A percentile compares a stretch with the other conserved stretches of the same genome.
phyloP scores from a whole-genome alignment of 2,113 vertebrate genomes.

The Aleadryas rufinucha region DNA sequence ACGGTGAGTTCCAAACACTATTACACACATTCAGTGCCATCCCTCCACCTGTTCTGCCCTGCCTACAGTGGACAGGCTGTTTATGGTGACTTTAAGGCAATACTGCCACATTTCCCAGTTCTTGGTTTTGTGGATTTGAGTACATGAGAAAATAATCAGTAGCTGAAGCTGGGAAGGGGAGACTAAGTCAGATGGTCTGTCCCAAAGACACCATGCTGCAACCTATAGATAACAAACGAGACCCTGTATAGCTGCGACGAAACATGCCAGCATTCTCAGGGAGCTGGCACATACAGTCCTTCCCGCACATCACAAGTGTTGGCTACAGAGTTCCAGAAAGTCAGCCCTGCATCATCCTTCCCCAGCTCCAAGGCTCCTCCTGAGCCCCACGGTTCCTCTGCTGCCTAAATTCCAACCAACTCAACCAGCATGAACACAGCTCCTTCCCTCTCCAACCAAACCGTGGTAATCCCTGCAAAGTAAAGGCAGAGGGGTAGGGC shows the following conservation, averaged over 20 bases:
- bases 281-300: neutral
- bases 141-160: neutral
- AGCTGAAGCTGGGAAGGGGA: neutral
- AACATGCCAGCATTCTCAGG: neutral
- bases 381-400: rapidly evolving
- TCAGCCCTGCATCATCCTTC: neutral
- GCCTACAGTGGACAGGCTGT: neutral
- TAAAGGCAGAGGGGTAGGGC: neutral
- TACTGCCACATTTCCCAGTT: neutral
- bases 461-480: neutral
- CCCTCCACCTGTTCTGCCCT: neutral
- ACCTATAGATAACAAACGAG: neutral
- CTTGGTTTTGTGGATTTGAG: neutral
- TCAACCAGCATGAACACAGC: neutral
- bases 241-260: neutral
- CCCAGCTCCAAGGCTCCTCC: rapidly evolving
- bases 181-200: neutral
- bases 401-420: neutral
- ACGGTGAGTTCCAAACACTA: neutral
- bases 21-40: neutral
- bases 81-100: neutral
- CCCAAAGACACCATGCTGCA: neutral
- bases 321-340: neutral
- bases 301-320: too few relatives aligned
- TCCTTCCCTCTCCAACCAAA: neutral